Evolutionary conservation across 2,113 vertebrate genomes (phyloP).

Genomic region (Scatophagus argus): DNA sequence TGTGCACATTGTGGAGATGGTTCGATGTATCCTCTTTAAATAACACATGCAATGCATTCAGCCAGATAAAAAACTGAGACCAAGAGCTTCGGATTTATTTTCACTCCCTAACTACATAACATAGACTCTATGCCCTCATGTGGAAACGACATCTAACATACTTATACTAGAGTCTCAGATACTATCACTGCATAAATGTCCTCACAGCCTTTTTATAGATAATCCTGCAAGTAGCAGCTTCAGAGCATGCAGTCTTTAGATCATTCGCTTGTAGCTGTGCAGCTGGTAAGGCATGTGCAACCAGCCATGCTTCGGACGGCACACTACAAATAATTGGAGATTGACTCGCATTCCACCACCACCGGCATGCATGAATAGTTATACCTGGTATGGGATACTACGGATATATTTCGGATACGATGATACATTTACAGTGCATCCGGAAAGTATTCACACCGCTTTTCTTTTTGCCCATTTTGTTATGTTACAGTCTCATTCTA

Average conservation of each 20-base stretch:
- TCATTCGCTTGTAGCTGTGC: conserved; percentile 45
- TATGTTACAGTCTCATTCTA: no score
- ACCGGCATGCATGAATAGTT: conserved; percentile 43
- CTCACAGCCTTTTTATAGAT: conserved; percentile 54
- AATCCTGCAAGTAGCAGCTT: conserved; percentile 50
- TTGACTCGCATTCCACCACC: conserved; percentile 24
- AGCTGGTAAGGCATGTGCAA: conserved; percentile 48
- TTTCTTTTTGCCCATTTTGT: no score
- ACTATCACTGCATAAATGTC: conserved; percentile 54
- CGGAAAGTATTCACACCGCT: no score
- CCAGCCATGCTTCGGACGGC: conserved; percentile 46
- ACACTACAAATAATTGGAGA: conserved; percentile 47
- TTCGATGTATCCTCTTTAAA: conserved; percentile 39
- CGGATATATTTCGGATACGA: conserved; percentile 21
- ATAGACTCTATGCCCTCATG: conserved; percentile 39
- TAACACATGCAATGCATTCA: conserved; percentile 23
- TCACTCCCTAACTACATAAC: conserved; percentile 17
- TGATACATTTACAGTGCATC: no score
- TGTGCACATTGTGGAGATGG: conserved; percentile 8
- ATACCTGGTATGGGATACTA: conserved; percentile 17
- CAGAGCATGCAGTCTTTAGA: conserved; percentile 56
- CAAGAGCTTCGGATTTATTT: conserved; percentile 26
- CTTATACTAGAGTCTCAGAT: conserved; percentile 41
- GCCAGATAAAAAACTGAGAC: conserved; percentile 21
- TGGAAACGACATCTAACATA: conserved; percentile 55